phyloP scores from a whole-genome alignment of 2,113 vertebrate genomes.

The Ondatra zibethicus region DNA sequence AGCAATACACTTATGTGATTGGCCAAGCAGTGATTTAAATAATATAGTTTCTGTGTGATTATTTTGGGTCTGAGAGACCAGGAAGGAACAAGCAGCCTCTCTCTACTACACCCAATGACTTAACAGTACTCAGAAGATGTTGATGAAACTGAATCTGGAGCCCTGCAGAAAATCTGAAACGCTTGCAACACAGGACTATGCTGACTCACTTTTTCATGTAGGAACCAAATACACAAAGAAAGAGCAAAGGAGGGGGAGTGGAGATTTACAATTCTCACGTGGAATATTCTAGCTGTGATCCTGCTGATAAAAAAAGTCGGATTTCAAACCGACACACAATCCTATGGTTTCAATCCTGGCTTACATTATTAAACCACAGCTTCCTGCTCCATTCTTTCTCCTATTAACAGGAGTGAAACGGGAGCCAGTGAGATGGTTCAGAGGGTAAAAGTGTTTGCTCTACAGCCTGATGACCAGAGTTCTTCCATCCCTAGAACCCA shows the following conservation, averaged over 20 bases:
- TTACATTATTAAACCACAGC: slow-evolving; percentile 6
- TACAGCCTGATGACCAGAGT: not conserved
- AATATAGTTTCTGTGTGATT: too few relatives aligned
- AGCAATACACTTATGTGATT: too few relatives aligned
- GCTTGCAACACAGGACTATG: not conserved
- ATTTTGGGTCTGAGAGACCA: too few relatives aligned
- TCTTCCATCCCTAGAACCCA: not conserved
- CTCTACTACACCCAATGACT: not conserved
- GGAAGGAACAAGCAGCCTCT: too few relatives aligned
- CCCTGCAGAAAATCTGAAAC: not conserved
- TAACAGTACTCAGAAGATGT: not conserved
- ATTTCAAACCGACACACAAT: not conserved
- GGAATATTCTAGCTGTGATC: not conserved
- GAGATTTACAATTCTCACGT: not conserved
- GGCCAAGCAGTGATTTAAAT: too few relatives aligned
- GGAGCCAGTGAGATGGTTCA: not conserved
- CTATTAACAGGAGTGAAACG: not conserved
- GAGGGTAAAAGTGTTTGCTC: not conserved
- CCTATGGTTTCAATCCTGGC: not conserved
- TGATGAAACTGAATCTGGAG: not conserved
- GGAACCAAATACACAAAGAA: not conserved
- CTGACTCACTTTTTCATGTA: not conserved
- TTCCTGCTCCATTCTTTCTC: slow-evolving; percentile 1
- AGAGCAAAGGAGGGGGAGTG: too few relatives aligned
- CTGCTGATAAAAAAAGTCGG: not conserved